A percentile compares a stretch with the other conserved stretches of the same genome.
Conservation (phyloP, 2,888 invertebrate genomes). For the Nephrocerus scutellatus region DNA sequence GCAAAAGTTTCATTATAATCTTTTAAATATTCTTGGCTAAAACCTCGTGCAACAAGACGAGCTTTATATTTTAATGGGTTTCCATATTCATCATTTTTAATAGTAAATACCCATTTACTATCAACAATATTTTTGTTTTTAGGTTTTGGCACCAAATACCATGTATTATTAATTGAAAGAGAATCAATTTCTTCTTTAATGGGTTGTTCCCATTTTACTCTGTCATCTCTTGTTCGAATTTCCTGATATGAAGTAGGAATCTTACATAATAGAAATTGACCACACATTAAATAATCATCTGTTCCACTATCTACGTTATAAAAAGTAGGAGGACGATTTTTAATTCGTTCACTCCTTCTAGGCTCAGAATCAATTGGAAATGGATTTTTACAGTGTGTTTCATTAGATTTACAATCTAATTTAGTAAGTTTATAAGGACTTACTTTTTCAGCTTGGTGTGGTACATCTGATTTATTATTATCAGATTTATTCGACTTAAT, state of each 20-base stretch:
- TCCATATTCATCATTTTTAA: conserved; percentile 15
- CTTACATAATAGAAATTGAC: too few species aligned
- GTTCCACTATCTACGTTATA: too few species aligned
- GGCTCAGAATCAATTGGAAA: too few species aligned
- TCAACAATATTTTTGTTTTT: conserved; percentile 20
- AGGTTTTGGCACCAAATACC: conserved; percentile 16
- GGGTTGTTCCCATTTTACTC: conserved; percentile 14
- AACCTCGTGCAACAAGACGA: conserved; percentile 18
- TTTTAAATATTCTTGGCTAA: conserved; percentile 14
- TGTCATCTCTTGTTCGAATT: conserved; percentile 18
- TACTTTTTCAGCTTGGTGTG: conserved; percentile 6
- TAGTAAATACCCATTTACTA: conserved; percentile 21
- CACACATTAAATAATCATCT: too few species aligned
- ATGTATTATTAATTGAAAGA: conserved; percentile 16
- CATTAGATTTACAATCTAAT: conserved; percentile 6
- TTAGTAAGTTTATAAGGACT: conserved; percentile 8
- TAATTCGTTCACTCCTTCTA: conserved; percentile 9
- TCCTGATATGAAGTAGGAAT: conserved; percentile 20
- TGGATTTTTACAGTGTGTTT: not conserved
- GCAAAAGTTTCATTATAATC: conserved; percentile 21
- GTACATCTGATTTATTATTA: conserved; percentile 3
- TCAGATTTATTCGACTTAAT: conserved; percentile 7
- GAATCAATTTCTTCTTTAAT: conserved; percentile 19
- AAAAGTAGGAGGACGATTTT: conserved; percentile 7
- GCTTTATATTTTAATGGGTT: conserved; percentile 18